Percentiles rank a stretch among this genome's conserved stretches.
Evolutionary conservation across 2,797 vertebrate species (phyloP).

Genomic region (Acipenser transmontanus): DNA sequence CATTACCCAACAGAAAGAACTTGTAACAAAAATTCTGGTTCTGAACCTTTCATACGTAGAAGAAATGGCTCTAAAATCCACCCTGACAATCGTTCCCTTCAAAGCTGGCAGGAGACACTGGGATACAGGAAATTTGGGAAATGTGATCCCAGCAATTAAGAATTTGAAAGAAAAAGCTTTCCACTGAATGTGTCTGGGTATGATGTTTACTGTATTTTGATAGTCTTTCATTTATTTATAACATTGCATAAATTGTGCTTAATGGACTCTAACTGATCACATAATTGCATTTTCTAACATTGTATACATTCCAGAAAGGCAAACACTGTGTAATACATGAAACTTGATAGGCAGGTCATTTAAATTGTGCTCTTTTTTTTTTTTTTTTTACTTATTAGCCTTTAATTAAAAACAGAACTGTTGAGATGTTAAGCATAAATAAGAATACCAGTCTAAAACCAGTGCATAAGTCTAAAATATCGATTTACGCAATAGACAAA

Average conservation of each 20-base stretch:
- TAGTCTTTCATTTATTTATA: slow-evolving; percentile 44
- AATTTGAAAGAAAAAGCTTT: slow-evolving; percentile 17
- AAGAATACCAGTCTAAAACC: slow-evolving; percentile 45
- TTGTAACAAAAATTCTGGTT: not conserved
- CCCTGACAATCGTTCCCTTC: not conserved
- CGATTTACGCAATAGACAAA: slow-evolving; percentile 58
- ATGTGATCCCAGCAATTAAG: slow-evolving; percentile 1
- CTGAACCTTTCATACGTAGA: not conserved
- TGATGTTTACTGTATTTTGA: slow-evolving; percentile 38
- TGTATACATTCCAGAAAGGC: slow-evolving; percentile 41
- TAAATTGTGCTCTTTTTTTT: slow-evolving; percentile 38
- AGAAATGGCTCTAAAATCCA: not conserved
- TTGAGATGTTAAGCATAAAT: slow-evolving; percentile 52
- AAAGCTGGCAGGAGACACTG: not conserved
- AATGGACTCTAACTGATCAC: slow-evolving; percentile 52
- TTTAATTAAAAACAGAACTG: slow-evolving; percentile 67
- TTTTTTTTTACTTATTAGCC: slow-evolving; percentile 44
- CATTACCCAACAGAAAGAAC: no score
- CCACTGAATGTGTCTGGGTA: slow-evolving; percentile 22
- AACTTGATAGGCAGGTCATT: slow-evolving; percentile 40
- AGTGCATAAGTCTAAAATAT: slow-evolving; percentile 39
- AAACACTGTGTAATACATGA: slow-evolving; percentile 47
- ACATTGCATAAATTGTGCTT: slow-evolving; percentile 38
- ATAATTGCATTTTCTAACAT: slow-evolving; percentile 46
- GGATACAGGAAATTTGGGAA: slow-evolving; percentile 5